Percentiles rank a stretch among this genome's conserved stretches.
These are phyloP conservation scores for Eueides isabella DNA, from an alignment of 1,140 invertebrate species.

Conservation along the genomic window DNA sequence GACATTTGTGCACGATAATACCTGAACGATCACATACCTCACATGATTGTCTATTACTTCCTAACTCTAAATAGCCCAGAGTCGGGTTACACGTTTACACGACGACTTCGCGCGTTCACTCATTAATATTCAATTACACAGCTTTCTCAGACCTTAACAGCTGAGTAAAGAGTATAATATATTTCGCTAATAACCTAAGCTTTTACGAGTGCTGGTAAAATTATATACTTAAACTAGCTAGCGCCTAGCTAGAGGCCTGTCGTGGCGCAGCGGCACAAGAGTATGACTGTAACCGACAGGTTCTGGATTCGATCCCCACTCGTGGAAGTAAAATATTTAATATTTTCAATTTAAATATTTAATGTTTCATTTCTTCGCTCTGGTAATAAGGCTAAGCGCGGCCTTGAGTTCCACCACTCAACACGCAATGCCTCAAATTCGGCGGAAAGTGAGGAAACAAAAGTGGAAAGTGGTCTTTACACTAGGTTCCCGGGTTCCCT, in stretches of 20 bases:
- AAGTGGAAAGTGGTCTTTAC: background rate
- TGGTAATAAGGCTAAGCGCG: no score
- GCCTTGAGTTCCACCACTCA: no score
- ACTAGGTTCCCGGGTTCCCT: background rate
- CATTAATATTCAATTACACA: conserved; percentile 10
- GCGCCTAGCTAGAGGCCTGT: no score
- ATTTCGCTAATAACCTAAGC: background rate
- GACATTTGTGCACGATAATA: conserved; percentile 14
- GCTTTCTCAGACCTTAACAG: background rate
- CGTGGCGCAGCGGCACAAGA: no score
- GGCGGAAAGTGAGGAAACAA: background rate
- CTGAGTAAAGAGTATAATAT: background rate
- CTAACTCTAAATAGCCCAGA: conserved; percentile 17
- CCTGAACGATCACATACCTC: conserved; percentile 24
- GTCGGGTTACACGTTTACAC: conserved; percentile 27
- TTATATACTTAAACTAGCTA: no score
- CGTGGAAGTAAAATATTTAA: no score
- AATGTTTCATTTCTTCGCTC: no score
- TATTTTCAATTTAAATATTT: no score
- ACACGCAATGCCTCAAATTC: background rate
- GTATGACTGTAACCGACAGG: no score
- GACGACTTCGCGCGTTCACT: conserved; percentile 10
- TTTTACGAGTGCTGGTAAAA: background rate
- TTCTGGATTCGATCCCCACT: no score
- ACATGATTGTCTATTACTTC: conserved; percentile 20